phyloP scores from a whole-genome alignment of 2,888 invertebrate species.

The Drosophila recens region DNA sequence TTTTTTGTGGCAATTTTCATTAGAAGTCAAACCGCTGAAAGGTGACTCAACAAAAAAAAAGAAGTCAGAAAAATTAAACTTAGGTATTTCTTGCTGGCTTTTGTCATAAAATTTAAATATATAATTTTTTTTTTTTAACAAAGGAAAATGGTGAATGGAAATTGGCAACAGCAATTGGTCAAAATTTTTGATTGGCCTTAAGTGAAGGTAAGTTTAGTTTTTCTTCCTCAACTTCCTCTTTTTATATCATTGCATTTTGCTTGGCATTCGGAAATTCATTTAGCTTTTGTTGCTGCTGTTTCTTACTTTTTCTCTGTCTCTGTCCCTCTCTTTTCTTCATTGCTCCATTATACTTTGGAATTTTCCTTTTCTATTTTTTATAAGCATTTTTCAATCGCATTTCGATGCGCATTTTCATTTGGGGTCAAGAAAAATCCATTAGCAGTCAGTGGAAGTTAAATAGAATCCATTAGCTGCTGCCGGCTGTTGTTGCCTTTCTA shows the following conservation, averaged over 20 bases:
- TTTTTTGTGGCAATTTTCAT: neutral
- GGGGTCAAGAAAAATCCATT: slow-evolving; percentile 85
- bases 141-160: slow-evolving; percentile 15
- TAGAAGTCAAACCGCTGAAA: neutral
- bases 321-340: slow-evolving; percentile 31
- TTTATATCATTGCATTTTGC: slow-evolving; percentile 43
- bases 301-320: slow-evolving; percentile 13
- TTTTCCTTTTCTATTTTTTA: slow-evolving; percentile 69
- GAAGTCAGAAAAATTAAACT: slow-evolving; percentile 29
- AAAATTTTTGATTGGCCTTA: slow-evolving; percentile 45
- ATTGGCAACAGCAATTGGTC: slow-evolving; percentile 35
- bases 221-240: neutral
- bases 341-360: slow-evolving; percentile 67
- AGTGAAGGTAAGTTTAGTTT: slow-evolving; percentile 19
- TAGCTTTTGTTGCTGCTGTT: slow-evolving; percentile 36
- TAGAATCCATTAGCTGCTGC: slow-evolving; percentile 84
- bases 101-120: slow-evolving; percentile 37
- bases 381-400: slow-evolving; percentile 79
- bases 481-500: slow-evolving; percentile 59
- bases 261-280: slow-evolving; percentile 62
- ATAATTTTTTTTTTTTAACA: neutral
- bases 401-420: slow-evolving; percentile 83
- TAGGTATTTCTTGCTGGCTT: slow-evolving; percentile 32
- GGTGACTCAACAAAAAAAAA: neutral
- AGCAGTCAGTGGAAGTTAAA: slow-evolving; percentile 84